These are phyloP conservation scores for Heteromormyrus szaboi DNA, from an alignment of 2,797 vertebrate species.

Conservation along the genomic window DNA sequence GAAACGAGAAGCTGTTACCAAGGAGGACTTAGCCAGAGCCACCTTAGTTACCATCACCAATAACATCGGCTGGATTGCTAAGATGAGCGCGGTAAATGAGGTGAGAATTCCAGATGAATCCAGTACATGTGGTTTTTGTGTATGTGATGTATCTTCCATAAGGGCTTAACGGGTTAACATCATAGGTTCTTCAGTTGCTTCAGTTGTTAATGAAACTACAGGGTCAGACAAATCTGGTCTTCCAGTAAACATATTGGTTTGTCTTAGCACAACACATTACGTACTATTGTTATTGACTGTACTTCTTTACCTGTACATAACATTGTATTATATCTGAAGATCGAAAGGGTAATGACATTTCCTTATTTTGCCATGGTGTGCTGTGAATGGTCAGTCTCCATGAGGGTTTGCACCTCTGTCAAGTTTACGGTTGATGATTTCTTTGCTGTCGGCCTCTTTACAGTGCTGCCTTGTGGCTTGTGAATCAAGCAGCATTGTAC, in stretches of 20 bases:
- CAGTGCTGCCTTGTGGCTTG: slow-evolving; percentile 82
- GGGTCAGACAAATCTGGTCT: not conserved
- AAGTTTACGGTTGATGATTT: slow-evolving; percentile 33
- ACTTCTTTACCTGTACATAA: not conserved
- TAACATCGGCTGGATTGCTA: slow-evolving; percentile 79
- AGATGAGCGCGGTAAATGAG: slow-evolving; percentile 85
- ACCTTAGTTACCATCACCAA: slow-evolving; percentile 83
- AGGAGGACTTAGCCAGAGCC: slow-evolving; percentile 80
- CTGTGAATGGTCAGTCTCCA: not conserved
- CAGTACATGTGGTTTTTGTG: not conserved
- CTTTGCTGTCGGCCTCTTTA: slow-evolving; percentile 74
- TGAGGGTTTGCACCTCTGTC: not conserved
- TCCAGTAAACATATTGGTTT: not conserved
- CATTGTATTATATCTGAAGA: not conserved
- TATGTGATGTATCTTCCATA: not conserved
- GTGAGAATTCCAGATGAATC: slow-evolving; percentile 43
- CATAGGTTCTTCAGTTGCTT: not conserved
- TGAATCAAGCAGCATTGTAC: slow-evolving; percentile 84
- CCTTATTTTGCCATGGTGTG: not conserved
- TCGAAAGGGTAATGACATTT: not conserved
- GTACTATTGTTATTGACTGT: not conserved
- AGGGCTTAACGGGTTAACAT: not conserved
- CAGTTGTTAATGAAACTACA: not conserved
- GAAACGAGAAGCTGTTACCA: slow-evolving; percentile 76
- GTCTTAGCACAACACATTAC: not conserved